phyloP scores from a whole-genome alignment of 2,797 vertebrate genomes.

The Lepilemur ruficaudatus region DNA sequence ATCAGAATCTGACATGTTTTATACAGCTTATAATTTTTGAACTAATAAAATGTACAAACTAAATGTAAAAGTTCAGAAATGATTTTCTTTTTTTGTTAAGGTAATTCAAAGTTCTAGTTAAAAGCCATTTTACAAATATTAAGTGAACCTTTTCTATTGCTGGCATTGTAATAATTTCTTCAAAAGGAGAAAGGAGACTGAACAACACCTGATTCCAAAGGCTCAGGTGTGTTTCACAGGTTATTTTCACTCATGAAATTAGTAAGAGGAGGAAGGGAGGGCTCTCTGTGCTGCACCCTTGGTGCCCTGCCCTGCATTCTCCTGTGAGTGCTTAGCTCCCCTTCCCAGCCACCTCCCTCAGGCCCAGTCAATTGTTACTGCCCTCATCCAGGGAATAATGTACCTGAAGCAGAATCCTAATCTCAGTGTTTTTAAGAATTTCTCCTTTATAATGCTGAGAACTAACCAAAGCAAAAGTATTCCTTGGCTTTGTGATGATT shows the following conservation, averaged over 20 bases:
- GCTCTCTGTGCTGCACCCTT: background rate
- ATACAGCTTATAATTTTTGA: background rate
- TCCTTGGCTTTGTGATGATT: background rate
- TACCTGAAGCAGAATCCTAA: background rate
- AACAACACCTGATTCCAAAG: background rate
- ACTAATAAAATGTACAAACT: background rate
- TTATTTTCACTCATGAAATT: background rate
- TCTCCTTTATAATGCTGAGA: background rate
- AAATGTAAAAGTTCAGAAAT: background rate
- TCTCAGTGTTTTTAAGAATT: background rate
- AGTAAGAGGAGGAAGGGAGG: background rate
- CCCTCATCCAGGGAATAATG: background rate
- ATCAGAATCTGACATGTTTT: background rate
- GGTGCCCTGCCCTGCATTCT: background rate
- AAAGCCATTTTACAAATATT: background rate
- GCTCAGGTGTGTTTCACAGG: background rate
- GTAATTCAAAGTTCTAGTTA: background rate
- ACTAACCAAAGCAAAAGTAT: background rate
- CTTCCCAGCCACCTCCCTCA: rapidly evolving
- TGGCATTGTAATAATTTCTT: background rate
- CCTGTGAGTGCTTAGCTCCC: no score
- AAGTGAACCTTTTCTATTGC: background rate
- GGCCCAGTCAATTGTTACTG: background rate
- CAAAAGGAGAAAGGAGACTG: background rate
- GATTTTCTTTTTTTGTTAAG: background rate